Evolutionary conservation across 2,113 vertebrate species (phyloP).

Genomic region (Acinonyx jubatus): DNA sequence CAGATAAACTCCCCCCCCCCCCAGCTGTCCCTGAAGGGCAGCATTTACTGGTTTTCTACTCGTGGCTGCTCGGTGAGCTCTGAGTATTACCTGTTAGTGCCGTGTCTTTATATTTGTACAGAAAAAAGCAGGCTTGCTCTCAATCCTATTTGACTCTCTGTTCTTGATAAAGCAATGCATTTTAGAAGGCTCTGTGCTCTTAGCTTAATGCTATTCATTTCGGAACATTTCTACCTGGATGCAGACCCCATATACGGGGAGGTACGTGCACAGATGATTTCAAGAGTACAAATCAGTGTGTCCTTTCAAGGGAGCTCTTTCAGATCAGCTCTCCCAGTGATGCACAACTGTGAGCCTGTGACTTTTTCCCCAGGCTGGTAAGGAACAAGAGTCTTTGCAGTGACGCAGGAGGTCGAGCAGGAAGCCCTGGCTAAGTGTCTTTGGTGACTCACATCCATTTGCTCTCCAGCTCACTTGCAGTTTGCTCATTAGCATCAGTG

Average conservation of each 20-base stretch:
- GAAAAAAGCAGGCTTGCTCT: slow-evolving; percentile 56
- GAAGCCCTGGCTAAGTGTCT: slow-evolving; percentile 82
- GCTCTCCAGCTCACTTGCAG: slow-evolving; percentile 75
- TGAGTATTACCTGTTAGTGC: neutral
- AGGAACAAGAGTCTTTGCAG: slow-evolving; percentile 75
- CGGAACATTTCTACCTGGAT: slow-evolving; percentile 71
- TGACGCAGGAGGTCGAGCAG: slow-evolving; percentile 84
- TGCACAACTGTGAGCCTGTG: slow-evolving; percentile 58
- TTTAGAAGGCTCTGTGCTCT: slow-evolving; percentile 34
- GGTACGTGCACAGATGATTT: slow-evolving; percentile 59
- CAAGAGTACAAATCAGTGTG: slow-evolving; percentile 69
- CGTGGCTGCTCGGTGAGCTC: neutral
- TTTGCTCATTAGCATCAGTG: slow-evolving; percentile 84
- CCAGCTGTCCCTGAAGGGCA: neutral
- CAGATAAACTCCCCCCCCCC: neutral
- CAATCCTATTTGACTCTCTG: slow-evolving; percentile 4
- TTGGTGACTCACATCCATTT: slow-evolving; percentile 88
- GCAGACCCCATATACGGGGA: slow-evolving; percentile 21
- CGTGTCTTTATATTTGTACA: slow-evolving; percentile 68
- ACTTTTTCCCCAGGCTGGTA: slow-evolving; percentile 80
- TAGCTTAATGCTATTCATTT: slow-evolving; percentile 59
- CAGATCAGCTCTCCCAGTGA: slow-evolving; percentile 50
- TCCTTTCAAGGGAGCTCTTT: slow-evolving; percentile 65
- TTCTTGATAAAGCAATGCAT: neutral
- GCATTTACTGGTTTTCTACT: neutral